Evolutionary conservation across 2,113 vertebrate species (phyloP), one percentile per base, ranked within the genome.

Genomic region (Ctenomys sociabilis): DNA sequence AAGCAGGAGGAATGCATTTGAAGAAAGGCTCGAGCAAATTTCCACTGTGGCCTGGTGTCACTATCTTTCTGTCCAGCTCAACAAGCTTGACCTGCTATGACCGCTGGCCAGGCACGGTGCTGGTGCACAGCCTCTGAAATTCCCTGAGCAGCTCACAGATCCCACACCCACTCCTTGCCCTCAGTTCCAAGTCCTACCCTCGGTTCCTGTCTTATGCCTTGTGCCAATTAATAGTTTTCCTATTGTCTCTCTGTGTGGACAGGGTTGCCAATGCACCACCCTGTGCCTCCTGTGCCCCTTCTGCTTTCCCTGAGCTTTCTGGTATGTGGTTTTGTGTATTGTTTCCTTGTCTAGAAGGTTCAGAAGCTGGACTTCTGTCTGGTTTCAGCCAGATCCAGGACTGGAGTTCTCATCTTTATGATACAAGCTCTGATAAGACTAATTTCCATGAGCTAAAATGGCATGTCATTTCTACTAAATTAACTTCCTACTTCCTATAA

Each of bases 271-370:
- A 9, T 54, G 5, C 19, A 1, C 14, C 19, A 2, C 22, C 63
- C 22, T 4, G 2, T 7, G 14, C 5, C n/a, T 26, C 35, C 4
- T 75, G 7, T 4, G 13, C 68, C 30, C 49, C 59, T 61, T 57
- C 14, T 26, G 28, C 8, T 32, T 4, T 57, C 54, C 30, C 19
- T 28, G 0, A 2, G 7, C 32, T 73, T 54, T n/a, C 22, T 22
- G n/a, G 16, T 11, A 0, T 0, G 0, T 0, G 19, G 22, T 1
- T 7, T 7, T n/a, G 0, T 6, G 28, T 57, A 6, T 45, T 9
- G 6, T 59, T 17, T 37, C 52, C 59, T 21, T 75, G 12, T 7
- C 4, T 9, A 4, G n/a, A n/a, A n/a, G n/a, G n/a, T n/a, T n/a
- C n/a, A n/a, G n/a, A n/a, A n/a, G 1, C 1, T 49, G 30, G 26